Percentiles rank a stretch among this genome's conserved stretches.
These are phyloP conservation scores for Phenganax stokvisi DNA, from an alignment of 92 coral and sea anemone species.

Conservation along the genomic window DNA sequence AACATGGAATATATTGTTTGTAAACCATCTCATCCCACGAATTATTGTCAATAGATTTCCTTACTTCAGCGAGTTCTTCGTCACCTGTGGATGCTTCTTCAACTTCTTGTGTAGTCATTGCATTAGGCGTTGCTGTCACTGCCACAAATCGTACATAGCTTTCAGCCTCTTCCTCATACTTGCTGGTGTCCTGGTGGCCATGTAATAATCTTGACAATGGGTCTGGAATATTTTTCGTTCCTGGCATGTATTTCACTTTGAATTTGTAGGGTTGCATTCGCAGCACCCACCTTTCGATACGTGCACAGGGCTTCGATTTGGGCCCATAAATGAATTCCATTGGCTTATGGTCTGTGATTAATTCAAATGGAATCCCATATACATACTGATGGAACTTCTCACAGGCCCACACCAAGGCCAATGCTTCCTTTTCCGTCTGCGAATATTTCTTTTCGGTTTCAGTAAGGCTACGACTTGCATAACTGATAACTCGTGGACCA, in stretches of 20 bases:
- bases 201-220: constrained; percentile 46
- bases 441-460: constrained; percentile 24
- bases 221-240: constrained; percentile 51
- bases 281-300: constrained; percentile 50
- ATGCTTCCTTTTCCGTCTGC: constrained; percentile 14
- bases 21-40: constrained; percentile 29
- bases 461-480: constrained; percentile 47
- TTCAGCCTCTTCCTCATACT: constrained; percentile 32
- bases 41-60: constrained; percentile 5
- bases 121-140: constrained; percentile 47
- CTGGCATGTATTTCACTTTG: constrained; percentile 48
- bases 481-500: constrained; percentile 22
- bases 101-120: constrained; percentile 54
- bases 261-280: constrained; percentile 52
- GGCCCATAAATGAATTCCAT: constrained; percentile 49
- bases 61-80: constrained; percentile 20
- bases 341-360: constrained; percentile 54
- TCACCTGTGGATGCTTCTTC: constrained; percentile 53
- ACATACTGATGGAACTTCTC: constrained; percentile 28
- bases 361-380: constrained; percentile 25
- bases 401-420: constrained; percentile 28
- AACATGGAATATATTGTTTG: constrained; percentile 37
- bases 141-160: constrained; percentile 44
- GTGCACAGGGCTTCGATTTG: constrained; percentile 43
- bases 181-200: not conserved